phyloP scores from a whole-genome alignment of 1,140 invertebrate species.

The Conopomorpha cramerella region DNA sequence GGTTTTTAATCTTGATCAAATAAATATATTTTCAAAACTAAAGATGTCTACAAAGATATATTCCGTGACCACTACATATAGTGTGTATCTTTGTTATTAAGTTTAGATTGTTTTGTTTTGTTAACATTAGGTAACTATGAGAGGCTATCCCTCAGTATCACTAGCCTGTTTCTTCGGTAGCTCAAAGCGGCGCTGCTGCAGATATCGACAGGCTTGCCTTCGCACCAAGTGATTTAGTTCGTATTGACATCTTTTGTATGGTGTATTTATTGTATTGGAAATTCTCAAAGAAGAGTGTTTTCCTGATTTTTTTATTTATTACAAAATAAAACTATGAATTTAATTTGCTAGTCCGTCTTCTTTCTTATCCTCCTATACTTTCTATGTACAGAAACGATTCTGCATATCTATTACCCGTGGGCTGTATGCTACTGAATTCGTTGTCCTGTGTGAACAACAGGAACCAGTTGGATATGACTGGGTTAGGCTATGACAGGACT shows the following conservation, averaged over 20 bases:
- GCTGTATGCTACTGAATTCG: background rate
- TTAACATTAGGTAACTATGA: constrained; percentile 31
- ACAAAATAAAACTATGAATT: constrained; percentile 60
- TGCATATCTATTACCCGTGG: background rate
- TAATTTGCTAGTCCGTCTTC: constrained; percentile 52
- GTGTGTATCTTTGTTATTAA: constrained; percentile 36
- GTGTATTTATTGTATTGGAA: constrained; percentile 57
- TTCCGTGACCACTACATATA: constrained; percentile 35
- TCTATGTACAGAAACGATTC: constrained; percentile 4
- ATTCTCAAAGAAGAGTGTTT: constrained; percentile 53
- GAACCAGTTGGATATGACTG: too few species aligned
- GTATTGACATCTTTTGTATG: constrained; percentile 60
- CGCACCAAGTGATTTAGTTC: constrained; percentile 61
- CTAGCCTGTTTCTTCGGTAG: constrained; percentile 36
- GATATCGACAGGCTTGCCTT: constrained; percentile 55
- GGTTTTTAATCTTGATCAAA: constrained; percentile 56
- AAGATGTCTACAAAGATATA: constrained; percentile 38
- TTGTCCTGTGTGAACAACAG: background rate
- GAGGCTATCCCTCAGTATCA: constrained; percentile 51
- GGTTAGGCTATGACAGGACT: too few species aligned
- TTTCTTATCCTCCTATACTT: constrained; percentile 16
- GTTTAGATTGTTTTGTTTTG: constrained; percentile 31
- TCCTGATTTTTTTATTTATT: constrained; percentile 60
- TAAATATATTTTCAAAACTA: constrained; percentile 38
- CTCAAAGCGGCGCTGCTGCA: constrained; percentile 17